These are phyloP conservation scores for Emydocephalus ijimae DNA, from an alignment of 2,113 vertebrate species.

Conservation along the genomic window DNA sequence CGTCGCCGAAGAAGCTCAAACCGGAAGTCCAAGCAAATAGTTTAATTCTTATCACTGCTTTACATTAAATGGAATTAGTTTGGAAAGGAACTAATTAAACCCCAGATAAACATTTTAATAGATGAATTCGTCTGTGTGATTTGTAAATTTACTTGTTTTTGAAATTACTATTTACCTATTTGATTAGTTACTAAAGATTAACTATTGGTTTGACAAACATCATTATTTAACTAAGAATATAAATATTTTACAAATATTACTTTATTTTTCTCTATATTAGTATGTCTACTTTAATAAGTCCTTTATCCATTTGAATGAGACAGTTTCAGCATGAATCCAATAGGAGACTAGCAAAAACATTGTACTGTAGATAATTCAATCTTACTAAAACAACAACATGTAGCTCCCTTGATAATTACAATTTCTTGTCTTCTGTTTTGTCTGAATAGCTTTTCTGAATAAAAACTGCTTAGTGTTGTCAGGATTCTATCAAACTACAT, in stretches of 20 bases:
- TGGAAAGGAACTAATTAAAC: background rate
- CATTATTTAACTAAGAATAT: background rate
- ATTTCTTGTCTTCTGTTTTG: background rate
- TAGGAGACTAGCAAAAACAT: background rate
- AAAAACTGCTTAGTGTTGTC: conserved; percentile 9
- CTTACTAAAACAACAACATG: conserved; percentile 4
- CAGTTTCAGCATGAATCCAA: rapidly evolving
- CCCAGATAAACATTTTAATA: background rate
- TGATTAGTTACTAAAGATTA: background rate
- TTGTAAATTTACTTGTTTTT: background rate
- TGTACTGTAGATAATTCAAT: background rate
- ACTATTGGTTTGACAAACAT: background rate
- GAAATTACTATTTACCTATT: background rate
- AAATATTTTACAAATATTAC: background rate
- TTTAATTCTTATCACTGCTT: background rate
- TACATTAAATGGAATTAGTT: background rate
- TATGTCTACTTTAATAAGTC: background rate
- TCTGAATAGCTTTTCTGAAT: conserved; percentile 19
- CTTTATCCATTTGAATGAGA: background rate
- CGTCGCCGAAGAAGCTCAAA: too few species aligned
- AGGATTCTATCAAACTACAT: conserved; percentile 14
- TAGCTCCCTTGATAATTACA: background rate
- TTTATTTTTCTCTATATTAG: background rate
- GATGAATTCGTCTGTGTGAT: background rate
- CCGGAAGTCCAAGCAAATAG: background rate